Conservation (phyloP, 2,113 vertebrate species). For the Neodon shergylaensis region DNA sequence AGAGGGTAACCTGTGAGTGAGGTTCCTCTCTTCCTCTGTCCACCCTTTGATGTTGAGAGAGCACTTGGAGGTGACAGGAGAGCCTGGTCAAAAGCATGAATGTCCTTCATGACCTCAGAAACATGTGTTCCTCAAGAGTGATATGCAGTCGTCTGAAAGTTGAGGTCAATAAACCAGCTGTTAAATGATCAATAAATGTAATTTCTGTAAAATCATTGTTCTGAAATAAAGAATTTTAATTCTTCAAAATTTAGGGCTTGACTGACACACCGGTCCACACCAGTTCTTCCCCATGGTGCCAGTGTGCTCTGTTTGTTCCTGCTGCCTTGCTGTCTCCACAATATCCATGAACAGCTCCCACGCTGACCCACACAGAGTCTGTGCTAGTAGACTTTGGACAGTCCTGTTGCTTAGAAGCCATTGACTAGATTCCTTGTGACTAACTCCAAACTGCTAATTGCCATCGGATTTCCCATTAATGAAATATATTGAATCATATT, state of each 20-base stretch:
- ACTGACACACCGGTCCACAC: neutral
- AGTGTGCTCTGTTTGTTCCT: neutral
- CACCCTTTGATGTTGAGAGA: neutral
- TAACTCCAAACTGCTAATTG: constrained; percentile 19
- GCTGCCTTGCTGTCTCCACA: neutral
- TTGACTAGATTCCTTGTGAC: neutral
- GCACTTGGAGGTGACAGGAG: neutral
- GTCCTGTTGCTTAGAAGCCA: constrained; percentile 35
- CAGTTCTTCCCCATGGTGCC: neutral
- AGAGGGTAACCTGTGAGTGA: neutral
- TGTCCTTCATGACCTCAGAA: neutral
- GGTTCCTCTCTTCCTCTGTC: neutral
- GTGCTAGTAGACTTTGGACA: neutral
- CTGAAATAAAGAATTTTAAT: constrained; percentile 39
- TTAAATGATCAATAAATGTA: neutral
- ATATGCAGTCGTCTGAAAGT: neutral
- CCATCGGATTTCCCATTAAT: neutral
- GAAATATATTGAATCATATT: neutral
- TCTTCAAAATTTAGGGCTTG: constrained; percentile 25
- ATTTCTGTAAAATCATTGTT: constrained; percentile 32
- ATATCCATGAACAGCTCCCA: neutral
- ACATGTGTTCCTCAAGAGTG: neutral
- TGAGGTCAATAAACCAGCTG: neutral
- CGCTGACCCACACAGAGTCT: neutral
- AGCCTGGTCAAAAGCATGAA: neutral